Evolutionary conservation across 2,113 vertebrate genomes (phyloP).

Genomic region (Gallinago undulata): DNA sequence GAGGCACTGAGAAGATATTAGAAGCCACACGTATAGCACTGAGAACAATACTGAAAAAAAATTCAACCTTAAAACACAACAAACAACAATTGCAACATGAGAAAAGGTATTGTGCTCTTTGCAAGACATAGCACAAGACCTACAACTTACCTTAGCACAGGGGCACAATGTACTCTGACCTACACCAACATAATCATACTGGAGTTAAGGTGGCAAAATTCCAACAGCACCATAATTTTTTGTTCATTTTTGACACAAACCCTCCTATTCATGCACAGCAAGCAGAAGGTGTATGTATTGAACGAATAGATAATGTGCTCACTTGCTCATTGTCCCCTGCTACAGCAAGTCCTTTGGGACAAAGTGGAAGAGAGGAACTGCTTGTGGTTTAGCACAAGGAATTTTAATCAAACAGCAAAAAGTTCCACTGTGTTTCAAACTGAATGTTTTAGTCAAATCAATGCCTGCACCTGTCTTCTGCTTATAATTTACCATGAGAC

Average conservation of each 20-base stretch:
- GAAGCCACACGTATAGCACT: neutral
- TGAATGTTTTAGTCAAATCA: constrained; percentile 37
- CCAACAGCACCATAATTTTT: neutral
- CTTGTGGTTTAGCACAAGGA: neutral
- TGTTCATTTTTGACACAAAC: neutral
- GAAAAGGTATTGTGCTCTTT: neutral
- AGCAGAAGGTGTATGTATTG: neutral
- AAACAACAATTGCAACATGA: neutral
- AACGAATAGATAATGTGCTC: neutral
- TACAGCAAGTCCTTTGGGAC: neutral
- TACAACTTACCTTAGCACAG: neutral
- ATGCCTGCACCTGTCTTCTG: constrained; percentile 1
- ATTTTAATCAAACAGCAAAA: constrained; percentile 32
- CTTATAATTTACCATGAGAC: constrained; percentile 31
- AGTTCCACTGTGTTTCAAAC: constrained; percentile 12
- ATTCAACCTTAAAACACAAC: neutral
- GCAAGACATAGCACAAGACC: neutral
- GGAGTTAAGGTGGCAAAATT: neutral
- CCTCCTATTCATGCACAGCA: neutral
- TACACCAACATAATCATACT: neutral
- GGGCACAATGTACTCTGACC: neutral
- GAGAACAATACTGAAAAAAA: neutral
- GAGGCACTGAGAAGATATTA: neutral
- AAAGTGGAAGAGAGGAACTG: neutral
- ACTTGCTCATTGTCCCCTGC: neutral